phyloP scores from a whole-genome alignment of 1,140 invertebrate species.

The Belonocnema kinseyi region DNA sequence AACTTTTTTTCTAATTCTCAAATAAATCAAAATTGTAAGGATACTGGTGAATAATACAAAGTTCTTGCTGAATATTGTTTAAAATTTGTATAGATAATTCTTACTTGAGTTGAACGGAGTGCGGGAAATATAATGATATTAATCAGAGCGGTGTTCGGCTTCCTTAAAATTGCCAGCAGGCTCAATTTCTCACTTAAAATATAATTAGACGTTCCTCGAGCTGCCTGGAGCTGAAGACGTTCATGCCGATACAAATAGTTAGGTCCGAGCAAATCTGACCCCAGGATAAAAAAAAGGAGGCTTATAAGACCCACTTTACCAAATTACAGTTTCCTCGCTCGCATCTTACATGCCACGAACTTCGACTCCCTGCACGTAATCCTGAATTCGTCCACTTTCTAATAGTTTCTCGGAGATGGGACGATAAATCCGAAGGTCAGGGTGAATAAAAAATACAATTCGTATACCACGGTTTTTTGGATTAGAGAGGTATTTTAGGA shows the following conservation, averaged over 20 bases:
- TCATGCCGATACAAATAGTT: slow-evolving; percentile 45
- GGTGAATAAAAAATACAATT: too few relatives aligned
- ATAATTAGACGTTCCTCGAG: slow-evolving; percentile 70
- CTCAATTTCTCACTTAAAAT: slow-evolving; percentile 76
- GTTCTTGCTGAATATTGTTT: too few relatives aligned
- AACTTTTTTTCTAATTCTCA: too few relatives aligned
- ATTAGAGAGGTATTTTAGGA: too few relatives aligned
- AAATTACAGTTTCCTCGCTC: slow-evolving; percentile 73
- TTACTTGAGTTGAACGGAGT: slow-evolving; percentile 23
- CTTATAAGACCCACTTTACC: slow-evolving; percentile 66
- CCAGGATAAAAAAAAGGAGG: slow-evolving; percentile 64
- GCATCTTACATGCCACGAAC: slow-evolving; percentile 47
- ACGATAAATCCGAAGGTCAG: too few relatives aligned
- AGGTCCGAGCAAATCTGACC: slow-evolving; percentile 63
- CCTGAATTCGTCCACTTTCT: slow-evolving; percentile 25
- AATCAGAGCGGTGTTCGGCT: slow-evolving; percentile 73
- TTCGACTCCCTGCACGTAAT: slow-evolving; percentile 34
- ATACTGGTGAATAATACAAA: too few relatives aligned
- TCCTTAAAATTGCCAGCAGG: slow-evolving; percentile 76
- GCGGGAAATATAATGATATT: slow-evolving; percentile 70
- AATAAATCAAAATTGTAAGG: too few relatives aligned
- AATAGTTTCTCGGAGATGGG: slow-evolving; percentile 1
- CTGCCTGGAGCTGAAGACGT: slow-evolving; percentile 41
- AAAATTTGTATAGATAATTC: neutral
- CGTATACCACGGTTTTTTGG: too few relatives aligned